phyloP scores from a whole-genome alignment of 2,113 vertebrate species.

The Laticauda colubrina region DNA sequence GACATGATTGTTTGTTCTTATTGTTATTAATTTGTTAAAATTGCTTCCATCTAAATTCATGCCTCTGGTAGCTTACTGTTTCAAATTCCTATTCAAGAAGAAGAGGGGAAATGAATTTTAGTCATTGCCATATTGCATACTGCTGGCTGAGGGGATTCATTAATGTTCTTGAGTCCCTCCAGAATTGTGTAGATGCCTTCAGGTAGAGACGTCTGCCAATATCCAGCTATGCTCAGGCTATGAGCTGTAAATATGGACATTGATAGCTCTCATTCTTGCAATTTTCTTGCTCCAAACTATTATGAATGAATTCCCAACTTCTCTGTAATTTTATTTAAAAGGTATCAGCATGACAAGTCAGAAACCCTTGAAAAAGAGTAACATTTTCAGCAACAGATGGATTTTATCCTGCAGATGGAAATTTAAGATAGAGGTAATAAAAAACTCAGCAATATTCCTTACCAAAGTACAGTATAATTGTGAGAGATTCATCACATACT shows the following conservation, averaged over 20 bases:
- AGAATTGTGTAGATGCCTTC: constrained; percentile 3
- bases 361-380: constrained; percentile 79
- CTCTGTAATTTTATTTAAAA: constrained; percentile 71
- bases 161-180: background rate
- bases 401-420: constrained; percentile 77
- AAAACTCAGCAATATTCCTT: constrained; percentile 68
- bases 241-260: constrained; percentile 34
- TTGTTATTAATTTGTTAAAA: background rate
- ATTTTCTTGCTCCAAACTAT: constrained; percentile 60
- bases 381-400: constrained; percentile 83
- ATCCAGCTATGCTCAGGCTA: background rate
- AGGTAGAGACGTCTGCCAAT: constrained; percentile 1
- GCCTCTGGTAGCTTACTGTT: background rate
- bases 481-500: constrained; percentile 70
- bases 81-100: background rate
- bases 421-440: constrained; percentile 77
- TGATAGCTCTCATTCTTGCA: constrained; percentile 46
- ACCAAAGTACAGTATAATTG: constrained; percentile 65
- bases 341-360: constrained; percentile 87
- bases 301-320: constrained; percentile 61
- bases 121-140: constrained; percentile 7
- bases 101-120: background rate
- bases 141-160: background rate
- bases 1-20: background rate
- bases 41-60: background rate